Base-by-base conservation (phyloP, 92 coral and sea anemone species). In the Pocillopora meandrina region DNA sequence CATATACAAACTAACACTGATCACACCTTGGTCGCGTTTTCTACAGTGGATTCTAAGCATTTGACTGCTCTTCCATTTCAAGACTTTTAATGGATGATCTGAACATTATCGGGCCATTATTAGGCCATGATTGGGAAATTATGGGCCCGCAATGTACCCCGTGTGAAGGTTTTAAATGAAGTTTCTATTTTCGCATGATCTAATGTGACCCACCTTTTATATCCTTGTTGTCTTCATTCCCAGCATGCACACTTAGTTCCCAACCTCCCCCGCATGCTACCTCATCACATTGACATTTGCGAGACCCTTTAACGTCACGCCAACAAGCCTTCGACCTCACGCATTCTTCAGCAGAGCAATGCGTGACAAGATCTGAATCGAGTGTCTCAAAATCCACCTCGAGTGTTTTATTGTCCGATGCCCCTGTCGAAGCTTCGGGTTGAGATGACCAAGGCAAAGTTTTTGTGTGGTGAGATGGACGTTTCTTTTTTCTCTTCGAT, bases 301-400 rank as follows among this genome's bases (percentile, higher is more conserved):
- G 71, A 36, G 72, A 63, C n/a, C 61, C 15, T n/a, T 16, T 33
- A 36, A 18, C 36, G 82, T 65, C 82, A 78, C 70, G 71, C 82
- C 71, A 61, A 65, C 82, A 78, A 35, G 72, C 56, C 19, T 62
- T 63, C 82, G 59, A 65, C 58, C 52, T 47, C 17, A 9, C 33
- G 68, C 82, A 78, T 65, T 78, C 82, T n/a, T 62, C 55, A 9
- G 34, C 71, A 16, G 82, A 35, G 71, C 82, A 78, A n/a, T 34
- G 71, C 72, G 71, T 78, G 72, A 33, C 42, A 47, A 71, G 18
- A 35, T 19, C 64, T 18, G 64, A 34, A 17, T 56, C 34, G 64
- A n/a, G 34, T 1, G 20, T 74, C 78, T 57, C 21, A 23, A n/a
- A n/a, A 10, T 20, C 13, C 9, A 13, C 58, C 61, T 11, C 14